Percentiles rank a stretch among this genome's conserved stretches.
phyloP scores from a whole-genome alignment of 1,140 invertebrate species.

The Micrasema longulum region DNA sequence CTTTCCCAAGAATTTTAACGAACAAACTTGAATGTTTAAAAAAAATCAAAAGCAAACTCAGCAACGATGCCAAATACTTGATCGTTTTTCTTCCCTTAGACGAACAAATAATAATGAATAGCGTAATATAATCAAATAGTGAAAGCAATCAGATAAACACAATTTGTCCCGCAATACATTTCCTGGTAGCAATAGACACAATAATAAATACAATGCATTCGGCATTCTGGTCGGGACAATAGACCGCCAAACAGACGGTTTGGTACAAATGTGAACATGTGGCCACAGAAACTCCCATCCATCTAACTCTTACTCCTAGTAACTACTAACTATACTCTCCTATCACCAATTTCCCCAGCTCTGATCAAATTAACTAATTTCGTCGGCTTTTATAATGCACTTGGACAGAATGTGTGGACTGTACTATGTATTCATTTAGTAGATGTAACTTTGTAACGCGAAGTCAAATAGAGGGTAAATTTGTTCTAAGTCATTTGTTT shows the following conservation, averaged over 20 bases:
- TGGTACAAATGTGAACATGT: constrained; percentile 50
- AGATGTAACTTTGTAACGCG: constrained; percentile 40
- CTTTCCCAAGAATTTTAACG: too few species aligned
- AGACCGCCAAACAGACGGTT: constrained; percentile 27
- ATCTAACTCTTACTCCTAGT: too few species aligned
- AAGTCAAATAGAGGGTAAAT: constrained; percentile 52
- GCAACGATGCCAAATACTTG: too few species aligned
- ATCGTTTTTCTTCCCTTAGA: constrained; percentile 2
- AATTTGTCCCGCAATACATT: constrained; percentile 26
- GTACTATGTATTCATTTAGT: constrained; percentile 49
- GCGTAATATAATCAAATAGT: constrained; percentile 27
- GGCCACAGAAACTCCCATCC: constrained; percentile 30
- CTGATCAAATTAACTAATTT: constrained; percentile 54
- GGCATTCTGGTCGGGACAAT: constrained; percentile 14
- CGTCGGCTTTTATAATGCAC: constrained; percentile 39
- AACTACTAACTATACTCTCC: too few species aligned
- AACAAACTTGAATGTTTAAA: too few species aligned
- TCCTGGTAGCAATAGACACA: constrained; percentile 11
- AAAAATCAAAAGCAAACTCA: too few species aligned
- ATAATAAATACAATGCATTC: neutral
- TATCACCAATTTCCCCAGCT: constrained; percentile 34
- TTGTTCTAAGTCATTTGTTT: constrained; percentile 55
- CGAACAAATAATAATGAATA: constrained; percentile 18
- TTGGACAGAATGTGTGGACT: constrained; percentile 19
- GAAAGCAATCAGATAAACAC: constrained; percentile 33